phyloP scores from a whole-genome alignment of 2,888 invertebrate species.

The Campoplex nolae region DNA sequence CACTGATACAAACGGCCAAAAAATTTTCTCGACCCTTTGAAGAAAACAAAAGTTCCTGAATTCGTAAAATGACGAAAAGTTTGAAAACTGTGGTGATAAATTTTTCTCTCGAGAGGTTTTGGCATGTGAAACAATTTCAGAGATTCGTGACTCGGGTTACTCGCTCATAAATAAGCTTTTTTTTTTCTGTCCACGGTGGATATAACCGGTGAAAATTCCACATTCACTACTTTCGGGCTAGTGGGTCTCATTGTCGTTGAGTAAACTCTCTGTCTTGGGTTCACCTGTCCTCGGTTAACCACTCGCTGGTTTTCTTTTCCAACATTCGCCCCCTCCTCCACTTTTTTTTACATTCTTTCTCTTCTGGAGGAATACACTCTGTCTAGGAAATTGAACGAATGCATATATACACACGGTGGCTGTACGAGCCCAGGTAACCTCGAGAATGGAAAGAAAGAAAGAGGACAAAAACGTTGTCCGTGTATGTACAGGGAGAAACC shows the following conservation, averaged over 20 bases:
- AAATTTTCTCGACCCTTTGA: background rate
- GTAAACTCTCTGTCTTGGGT: conserved; percentile 27
- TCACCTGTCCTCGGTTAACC: conserved; percentile 23
- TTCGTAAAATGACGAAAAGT: background rate
- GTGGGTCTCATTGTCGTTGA: conserved; percentile 45
- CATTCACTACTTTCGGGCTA: conserved; percentile 23
- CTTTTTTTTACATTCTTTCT: conserved; percentile 45
- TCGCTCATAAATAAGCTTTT: background rate
- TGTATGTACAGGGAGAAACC: conserved; percentile 60
- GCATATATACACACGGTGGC: conserved; percentile 39
- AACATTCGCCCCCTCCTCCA: conserved; percentile 32
- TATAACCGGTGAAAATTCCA: conserved; percentile 62
- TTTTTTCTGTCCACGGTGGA: conserved; percentile 3
- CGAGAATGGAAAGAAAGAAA: conserved; percentile 16
- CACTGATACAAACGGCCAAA: background rate
- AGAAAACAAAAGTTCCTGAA: background rate
- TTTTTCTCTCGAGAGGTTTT: background rate
- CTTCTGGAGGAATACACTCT: conserved; percentile 39
- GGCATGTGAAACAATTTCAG: background rate
- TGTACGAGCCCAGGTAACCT: conserved; percentile 37
- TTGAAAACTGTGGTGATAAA: background rate
- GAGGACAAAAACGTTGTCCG: conserved; percentile 10
- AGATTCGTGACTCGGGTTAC: background rate
- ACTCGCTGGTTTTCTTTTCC: conserved; percentile 55
- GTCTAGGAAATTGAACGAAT: conserved; percentile 60